Percentiles rank a stretch among this genome's conserved stretches.
Conservation (phyloP, 1,140 invertebrate species). For the Brachionus rubens region DNA sequence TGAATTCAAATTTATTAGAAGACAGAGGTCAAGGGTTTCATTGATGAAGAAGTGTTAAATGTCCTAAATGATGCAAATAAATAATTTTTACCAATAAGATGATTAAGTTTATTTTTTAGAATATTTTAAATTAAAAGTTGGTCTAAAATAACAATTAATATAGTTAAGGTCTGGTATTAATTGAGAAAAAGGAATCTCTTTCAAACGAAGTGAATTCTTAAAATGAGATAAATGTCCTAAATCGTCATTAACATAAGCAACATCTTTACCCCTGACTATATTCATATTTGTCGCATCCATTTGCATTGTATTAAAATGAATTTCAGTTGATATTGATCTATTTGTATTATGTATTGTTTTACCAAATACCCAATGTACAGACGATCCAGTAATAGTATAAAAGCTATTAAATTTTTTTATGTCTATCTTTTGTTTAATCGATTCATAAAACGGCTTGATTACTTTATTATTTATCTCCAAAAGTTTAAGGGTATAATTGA, state of each 20-base stretch:
- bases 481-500: conserved; percentile 2
- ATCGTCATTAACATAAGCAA: conserved; percentile 17
- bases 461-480: neutral
- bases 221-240: conserved; percentile 20
- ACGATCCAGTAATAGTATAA: conserved; percentile 14
- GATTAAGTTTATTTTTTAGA: no score
- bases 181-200: neutral
- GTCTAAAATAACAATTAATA: conserved; percentile 7
- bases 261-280: neutral
- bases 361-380: conserved; percentile 4
- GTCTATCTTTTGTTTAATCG: neutral
- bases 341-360: conserved; percentile 26
- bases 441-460: neutral
- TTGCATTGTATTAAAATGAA: conserved; percentile 29
- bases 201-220: neutral
- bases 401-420: conserved; percentile 5
- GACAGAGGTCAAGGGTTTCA: no score
- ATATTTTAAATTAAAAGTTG: neutral
- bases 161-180: conserved; percentile 14
- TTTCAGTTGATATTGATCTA: neutral
- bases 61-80: no score
- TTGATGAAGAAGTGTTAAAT: no score
- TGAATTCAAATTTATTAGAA: no score
- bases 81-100: no score
- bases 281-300: neutral